phyloP scores from a whole-genome alignment of 1,140 invertebrate genomes.

The Zaprionus camerounensis region DNA sequence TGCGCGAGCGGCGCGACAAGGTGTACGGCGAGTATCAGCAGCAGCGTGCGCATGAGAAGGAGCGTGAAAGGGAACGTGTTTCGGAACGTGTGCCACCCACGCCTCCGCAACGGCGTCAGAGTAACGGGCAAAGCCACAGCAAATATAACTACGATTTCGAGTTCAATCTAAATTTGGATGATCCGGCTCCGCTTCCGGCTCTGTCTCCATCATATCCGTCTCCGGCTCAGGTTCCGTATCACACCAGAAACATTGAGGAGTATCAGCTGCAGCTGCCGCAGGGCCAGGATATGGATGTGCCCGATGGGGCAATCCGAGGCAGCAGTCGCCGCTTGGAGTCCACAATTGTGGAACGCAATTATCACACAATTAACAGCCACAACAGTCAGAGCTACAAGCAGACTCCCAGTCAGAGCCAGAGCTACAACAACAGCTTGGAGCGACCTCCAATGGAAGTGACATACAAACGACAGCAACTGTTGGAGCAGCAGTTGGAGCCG shows the following conservation, averaged over 20 bases:
- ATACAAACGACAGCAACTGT: conserved; percentile 34
- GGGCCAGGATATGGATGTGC: conserved; percentile 62
- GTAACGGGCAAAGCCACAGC: conserved; percentile 34
- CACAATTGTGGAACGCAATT: conserved; percentile 79
- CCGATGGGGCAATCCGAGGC: conserved; percentile 59
- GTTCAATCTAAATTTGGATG: conserved; percentile 74
- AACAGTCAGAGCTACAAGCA: conserved; percentile 30
- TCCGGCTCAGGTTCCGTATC: conserved; percentile 57
- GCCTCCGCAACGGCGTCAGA: conserved; percentile 57
- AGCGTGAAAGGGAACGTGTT: conserved; percentile 37
- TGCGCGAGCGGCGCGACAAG: conserved; percentile 82
- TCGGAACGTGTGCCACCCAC: conserved; percentile 58
- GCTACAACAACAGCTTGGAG: conserved; percentile 40
- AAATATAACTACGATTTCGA: conserved; percentile 81
- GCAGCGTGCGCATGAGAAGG: conserved; percentile 31
- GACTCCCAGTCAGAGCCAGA: background rate
- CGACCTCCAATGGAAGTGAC: conserved; percentile 39
- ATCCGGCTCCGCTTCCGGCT: conserved; percentile 48
- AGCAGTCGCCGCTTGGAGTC: conserved; percentile 53
- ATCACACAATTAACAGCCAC: conserved; percentile 80
- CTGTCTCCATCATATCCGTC: conserved; percentile 10
- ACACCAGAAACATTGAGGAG: conserved; percentile 63
- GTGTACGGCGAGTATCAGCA: conserved; percentile 68
- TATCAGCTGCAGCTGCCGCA: conserved; percentile 20
- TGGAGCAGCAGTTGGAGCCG: conserved; percentile 21